Evolutionary conservation across 2,797 vertebrate genomes (phyloP).

Genomic region (Gadopsis bispinosus): DNA sequence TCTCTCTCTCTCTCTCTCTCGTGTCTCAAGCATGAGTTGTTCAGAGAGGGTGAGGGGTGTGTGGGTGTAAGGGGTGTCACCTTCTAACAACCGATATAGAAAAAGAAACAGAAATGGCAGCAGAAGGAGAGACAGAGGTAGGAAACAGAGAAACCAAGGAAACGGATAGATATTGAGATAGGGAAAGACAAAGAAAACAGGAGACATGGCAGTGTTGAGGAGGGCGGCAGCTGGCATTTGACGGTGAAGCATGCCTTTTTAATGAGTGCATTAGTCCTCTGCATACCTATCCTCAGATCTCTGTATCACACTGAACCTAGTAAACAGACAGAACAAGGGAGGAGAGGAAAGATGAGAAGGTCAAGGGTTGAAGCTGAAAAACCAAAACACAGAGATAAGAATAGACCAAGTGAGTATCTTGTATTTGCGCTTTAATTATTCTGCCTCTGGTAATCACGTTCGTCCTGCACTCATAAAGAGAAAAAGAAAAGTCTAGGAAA

Average conservation of each 20-base stretch:
- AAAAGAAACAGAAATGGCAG: conserved; percentile 66
- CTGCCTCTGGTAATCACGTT: conserved; percentile 28
- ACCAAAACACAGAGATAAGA: conserved; percentile 52
- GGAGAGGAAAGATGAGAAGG: conserved; percentile 62
- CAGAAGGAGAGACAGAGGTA: conserved; percentile 53
- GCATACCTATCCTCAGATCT: conserved; percentile 75
- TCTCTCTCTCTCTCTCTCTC: conserved; percentile 19
- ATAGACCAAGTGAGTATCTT: conserved; percentile 46
- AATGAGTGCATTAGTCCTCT: conserved; percentile 83
- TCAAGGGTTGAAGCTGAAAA: conserved; percentile 56
- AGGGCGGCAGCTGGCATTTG: conserved; percentile 82
- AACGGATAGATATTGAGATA: conserved; percentile 54
- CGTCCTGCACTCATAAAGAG: conserved; percentile 30
- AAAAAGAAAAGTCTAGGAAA: conserved; percentile 35
- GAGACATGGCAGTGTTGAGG: conserved; percentile 45
- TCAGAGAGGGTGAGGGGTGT: conserved; percentile 69
- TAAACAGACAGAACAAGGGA: conserved; percentile 50
- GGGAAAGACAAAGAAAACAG: conserved; percentile 68
- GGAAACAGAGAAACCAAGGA: conserved; percentile 66
- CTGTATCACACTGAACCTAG: conserved; percentile 56
- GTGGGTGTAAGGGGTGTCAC: conserved; percentile 76
- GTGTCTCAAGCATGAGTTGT: conserved; percentile 69
- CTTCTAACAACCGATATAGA: conserved; percentile 79
- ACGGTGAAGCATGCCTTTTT: conserved; percentile 84
- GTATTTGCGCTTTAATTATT: conserved; percentile 56